Evolutionary conservation across 2,797 vertebrate species (phyloP).

Genomic region (Ctenosaura bakeri): DNA sequence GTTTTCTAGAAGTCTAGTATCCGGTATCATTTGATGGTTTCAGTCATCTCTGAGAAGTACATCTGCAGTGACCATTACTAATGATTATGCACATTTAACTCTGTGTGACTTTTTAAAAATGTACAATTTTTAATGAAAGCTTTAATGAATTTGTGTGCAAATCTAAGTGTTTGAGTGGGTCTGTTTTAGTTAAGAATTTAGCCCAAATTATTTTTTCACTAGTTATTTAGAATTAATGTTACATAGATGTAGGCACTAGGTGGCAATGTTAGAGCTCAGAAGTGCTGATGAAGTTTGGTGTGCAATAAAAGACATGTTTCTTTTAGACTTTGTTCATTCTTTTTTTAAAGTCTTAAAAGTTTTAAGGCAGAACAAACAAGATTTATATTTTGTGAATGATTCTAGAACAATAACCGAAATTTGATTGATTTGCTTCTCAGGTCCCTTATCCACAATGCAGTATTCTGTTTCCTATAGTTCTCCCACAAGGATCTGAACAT

Average conservation of each 20-base stretch:
- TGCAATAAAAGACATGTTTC: slow-evolving; percentile 2
- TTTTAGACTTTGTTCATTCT: background rate
- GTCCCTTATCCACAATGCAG: background rate
- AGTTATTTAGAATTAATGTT: background rate
- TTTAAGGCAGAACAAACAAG: background rate
- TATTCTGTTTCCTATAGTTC: background rate
- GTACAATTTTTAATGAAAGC: too few relatives aligned
- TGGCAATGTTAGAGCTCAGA: slow-evolving; percentile 59
- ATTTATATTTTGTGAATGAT: background rate
- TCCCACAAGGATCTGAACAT: background rate
- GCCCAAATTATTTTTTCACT: background rate
- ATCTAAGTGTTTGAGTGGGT: too few relatives aligned
- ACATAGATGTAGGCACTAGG: slow-evolving; percentile 43
- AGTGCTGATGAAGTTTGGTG: accelerated
- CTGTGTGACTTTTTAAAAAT: too few relatives aligned
- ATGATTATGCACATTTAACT: too few relatives aligned
- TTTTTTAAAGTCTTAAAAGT: background rate
- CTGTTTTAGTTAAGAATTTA: too few relatives aligned
- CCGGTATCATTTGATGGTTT: too few relatives aligned
- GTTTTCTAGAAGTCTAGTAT: background rate
- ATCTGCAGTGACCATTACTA: too few relatives aligned
- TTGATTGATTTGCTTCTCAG: background rate
- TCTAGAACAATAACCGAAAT: background rate
- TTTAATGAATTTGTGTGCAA: too few relatives aligned
- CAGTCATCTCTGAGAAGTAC: too few relatives aligned